phyloP scores from a whole-genome alignment of 2,113 vertebrate species.

The Psettodes erumei region DNA sequence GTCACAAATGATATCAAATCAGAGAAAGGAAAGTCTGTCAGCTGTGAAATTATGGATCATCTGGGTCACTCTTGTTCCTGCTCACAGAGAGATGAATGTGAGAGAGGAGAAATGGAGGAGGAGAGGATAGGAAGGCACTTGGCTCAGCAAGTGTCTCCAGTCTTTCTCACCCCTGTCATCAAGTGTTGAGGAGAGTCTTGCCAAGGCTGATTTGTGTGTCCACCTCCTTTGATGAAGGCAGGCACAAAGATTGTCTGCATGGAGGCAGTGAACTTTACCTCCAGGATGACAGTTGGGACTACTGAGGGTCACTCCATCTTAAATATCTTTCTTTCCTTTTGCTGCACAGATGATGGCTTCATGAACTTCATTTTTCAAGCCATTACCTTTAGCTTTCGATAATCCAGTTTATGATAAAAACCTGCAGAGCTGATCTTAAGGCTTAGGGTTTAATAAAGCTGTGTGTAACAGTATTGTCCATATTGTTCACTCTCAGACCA shows the following conservation, averaged over 20 bases:
- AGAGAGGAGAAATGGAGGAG: constrained; percentile 44
- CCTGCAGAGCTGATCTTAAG: constrained; percentile 15
- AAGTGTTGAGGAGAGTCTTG: constrained; percentile 72
- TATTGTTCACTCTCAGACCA: constrained; percentile 17
- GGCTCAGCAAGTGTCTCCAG: constrained; percentile 66
- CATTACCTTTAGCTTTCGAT: background rate
- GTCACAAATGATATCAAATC: constrained; percentile 83
- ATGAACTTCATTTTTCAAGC: constrained; percentile 22
- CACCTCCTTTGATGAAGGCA: constrained; percentile 38
- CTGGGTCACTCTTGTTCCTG: constrained; percentile 77
- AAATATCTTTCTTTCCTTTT: constrained; percentile 25
- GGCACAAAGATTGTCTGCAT: constrained; percentile 39
- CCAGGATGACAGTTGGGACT: background rate
- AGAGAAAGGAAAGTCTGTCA: constrained; percentile 79
- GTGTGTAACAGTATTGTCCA: background rate
- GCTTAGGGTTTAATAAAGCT: constrained; percentile 33
- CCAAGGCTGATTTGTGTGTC: constrained; percentile 77
- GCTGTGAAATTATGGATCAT: constrained; percentile 88
- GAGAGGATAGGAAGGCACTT: constrained; percentile 54
- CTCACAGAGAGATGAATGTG: constrained; percentile 67
- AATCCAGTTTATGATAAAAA: constrained; percentile 3
- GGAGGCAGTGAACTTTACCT: constrained; percentile 25
- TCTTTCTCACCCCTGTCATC: constrained; percentile 58
- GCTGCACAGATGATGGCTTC: constrained; percentile 13
- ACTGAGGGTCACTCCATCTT: constrained; percentile 23